These are phyloP conservation scores for Odocoileus virginianus DNA, from an alignment of 2,113 vertebrate species.

Conservation along the genomic window DNA sequence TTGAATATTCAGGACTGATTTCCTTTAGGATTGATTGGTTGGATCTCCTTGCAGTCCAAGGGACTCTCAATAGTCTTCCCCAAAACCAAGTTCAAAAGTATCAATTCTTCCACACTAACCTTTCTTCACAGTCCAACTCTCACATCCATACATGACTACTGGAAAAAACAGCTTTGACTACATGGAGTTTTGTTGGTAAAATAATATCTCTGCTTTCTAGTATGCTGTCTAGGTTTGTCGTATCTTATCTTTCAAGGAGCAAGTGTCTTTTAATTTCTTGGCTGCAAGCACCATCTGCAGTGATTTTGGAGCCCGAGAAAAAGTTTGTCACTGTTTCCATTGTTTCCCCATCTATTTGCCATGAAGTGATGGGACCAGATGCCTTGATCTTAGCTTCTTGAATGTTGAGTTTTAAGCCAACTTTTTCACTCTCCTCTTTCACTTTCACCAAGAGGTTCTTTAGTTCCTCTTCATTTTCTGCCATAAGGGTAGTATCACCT, in stretches of 20 bases:
- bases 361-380: background rate
- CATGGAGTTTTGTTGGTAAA: background rate
- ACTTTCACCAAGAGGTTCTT: background rate
- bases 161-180: background rate
- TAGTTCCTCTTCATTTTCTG: background rate
- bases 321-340: background rate
- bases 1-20: background rate
- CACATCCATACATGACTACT: background rate
- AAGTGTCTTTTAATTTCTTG: background rate
- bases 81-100: background rate
- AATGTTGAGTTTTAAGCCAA: background rate
- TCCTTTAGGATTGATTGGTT: background rate
- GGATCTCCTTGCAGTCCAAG: background rate
- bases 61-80: background rate
- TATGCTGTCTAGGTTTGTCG: background rate
- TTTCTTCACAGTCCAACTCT: background rate
- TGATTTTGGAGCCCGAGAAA: background rate
- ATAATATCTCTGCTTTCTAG: background rate
- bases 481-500: background rate
- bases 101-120: rapidly evolving
- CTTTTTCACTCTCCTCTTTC: background rate
- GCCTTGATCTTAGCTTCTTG: background rate
- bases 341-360: background rate
- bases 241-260: background rate
- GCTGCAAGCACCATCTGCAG: background rate